Evolutionary conservation across 2,888 invertebrate species (phyloP), one percentile per base, ranked within the genome.

Genomic region (Acrobasis repandana): DNA sequence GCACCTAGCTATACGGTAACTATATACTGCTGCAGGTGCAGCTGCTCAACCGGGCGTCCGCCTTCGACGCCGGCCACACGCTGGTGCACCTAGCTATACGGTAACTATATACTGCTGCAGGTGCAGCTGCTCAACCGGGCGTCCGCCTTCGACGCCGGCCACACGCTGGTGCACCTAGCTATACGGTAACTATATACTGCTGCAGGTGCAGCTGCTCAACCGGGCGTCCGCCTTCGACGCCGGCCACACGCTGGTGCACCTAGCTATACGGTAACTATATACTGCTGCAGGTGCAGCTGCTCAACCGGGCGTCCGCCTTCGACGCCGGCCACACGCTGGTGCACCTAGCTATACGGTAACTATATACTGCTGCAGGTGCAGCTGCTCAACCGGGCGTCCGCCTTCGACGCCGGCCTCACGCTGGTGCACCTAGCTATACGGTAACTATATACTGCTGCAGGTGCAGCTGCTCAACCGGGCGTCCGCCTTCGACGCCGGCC

Each of bases 41-140:
- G 56, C 15, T 56, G 47, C 56, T 97, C 60, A 96, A 96, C 82
- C 93, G 97, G 81, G 95, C 95, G 36, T 33, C 52, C n/a, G 57
- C 16, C 95, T 69, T 96, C 36, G 36, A 36, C 36, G 36, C 36
- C 36, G 36, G 36, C 2, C 36, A 36, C 36, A 36, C 36, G 36
- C 36, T 36, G 4, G 36, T 36, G 36, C 36, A 36, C 36, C 36
- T 36, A 96, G 97, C 97, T 57, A 93, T 36, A 61, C 60, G 36
- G 36, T 36, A 36, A 9, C 9, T 36, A 8, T 8, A 10, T n/a
- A 1, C 10, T 10, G 10, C 9, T 38, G 54, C 48, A 46, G 47
- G 58, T 36, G 36, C 50, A 4, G 56, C 15, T 56, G 47, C 56
- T 97, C 60, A 96, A 96, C 82, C 93, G 97, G 81, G 95, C 95